A percentile compares a stretch with the other conserved stretches of the same genome.
phyloP scores from a whole-genome alignment of 2,797 vertebrate species.

The Chelon auratus region DNA sequence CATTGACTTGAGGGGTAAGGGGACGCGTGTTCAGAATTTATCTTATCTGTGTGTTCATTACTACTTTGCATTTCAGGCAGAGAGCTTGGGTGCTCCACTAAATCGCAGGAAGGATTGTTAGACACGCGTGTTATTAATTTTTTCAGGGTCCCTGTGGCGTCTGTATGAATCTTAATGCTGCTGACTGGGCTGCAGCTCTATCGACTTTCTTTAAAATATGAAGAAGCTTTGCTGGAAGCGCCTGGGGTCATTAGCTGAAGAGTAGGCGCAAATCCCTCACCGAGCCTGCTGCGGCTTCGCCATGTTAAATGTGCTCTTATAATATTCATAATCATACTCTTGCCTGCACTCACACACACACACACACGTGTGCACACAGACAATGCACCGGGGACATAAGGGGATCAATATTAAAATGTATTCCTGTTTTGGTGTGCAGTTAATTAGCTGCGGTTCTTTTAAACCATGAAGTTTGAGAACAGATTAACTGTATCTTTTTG shows the following conservation, averaged over 20 bases:
- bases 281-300: constrained; percentile 81
- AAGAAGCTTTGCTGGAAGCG: constrained; percentile 89
- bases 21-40: constrained; percentile 81
- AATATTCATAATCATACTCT: constrained; percentile 91
- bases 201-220: constrained; percentile 91
- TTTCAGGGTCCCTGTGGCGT: constrained; percentile 85
- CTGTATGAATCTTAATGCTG: constrained; percentile 89
- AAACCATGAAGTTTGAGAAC: constrained; percentile 85
- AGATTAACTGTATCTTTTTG: constrained; percentile 85
- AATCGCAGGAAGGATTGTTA: constrained; percentile 89
- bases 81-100: constrained; percentile 83
- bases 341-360: constrained; percentile 65
- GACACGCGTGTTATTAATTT: constrained; percentile 90
- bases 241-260: constrained; percentile 89
- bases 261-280: constrained; percentile 87
- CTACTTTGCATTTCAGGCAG: constrained; percentile 86
- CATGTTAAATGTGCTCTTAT: constrained; percentile 89
- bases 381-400: constrained; percentile 77
- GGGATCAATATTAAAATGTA: constrained; percentile 89
- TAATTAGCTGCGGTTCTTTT: constrained; percentile 88
- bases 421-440: constrained; percentile 87
- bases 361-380: constrained; percentile 59
- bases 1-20: constrained; percentile 66
- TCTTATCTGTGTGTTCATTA: constrained; percentile 84
- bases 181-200: constrained; percentile 87